phyloP scores from a whole-genome alignment of 2,113 vertebrate genomes.

The Crypturellus undulatus region DNA sequence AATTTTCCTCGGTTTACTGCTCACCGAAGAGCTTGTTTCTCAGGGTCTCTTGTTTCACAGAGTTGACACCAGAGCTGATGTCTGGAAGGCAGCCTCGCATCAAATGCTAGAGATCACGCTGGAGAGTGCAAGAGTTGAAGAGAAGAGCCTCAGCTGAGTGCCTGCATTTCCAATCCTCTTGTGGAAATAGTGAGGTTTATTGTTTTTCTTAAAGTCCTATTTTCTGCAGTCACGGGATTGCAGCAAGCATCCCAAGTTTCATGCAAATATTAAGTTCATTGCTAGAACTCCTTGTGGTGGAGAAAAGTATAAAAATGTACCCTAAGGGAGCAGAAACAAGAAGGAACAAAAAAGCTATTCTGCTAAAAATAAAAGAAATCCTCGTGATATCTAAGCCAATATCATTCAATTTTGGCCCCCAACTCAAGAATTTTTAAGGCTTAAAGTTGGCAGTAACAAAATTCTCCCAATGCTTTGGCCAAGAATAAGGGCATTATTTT shows the following conservation, averaged over 20 bases:
- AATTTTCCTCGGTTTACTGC: neutral
- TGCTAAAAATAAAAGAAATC: neutral
- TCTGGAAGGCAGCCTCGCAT: neutral
- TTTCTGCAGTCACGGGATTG: neutral
- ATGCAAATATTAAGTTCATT: neutral
- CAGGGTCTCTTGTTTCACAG: neutral
- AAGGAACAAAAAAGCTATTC: neutral
- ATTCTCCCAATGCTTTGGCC: neutral
- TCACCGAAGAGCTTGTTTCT: neutral
- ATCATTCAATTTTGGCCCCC: neutral
- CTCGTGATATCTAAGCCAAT: neutral
- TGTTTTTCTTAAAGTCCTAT: neutral
- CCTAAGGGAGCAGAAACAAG: neutral
- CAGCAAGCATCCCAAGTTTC: neutral
- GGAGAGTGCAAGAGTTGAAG: neutral
- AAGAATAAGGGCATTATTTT: slow-evolving; percentile 17
- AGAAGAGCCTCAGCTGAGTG: neutral
- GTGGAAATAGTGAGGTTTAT: neutral
- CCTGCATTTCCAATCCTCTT: neutral
- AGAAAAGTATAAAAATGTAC: neutral
- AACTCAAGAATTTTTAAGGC: neutral
- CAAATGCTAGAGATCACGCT: neutral
- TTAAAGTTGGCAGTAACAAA: neutral
- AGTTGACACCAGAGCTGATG: neutral
- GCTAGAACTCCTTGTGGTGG: neutral